Percentiles rank a stretch among this genome's conserved stretches.
Evolutionary conservation across 1,140 invertebrate species (phyloP).

Genomic region (Tetramorium simillimum): DNA sequence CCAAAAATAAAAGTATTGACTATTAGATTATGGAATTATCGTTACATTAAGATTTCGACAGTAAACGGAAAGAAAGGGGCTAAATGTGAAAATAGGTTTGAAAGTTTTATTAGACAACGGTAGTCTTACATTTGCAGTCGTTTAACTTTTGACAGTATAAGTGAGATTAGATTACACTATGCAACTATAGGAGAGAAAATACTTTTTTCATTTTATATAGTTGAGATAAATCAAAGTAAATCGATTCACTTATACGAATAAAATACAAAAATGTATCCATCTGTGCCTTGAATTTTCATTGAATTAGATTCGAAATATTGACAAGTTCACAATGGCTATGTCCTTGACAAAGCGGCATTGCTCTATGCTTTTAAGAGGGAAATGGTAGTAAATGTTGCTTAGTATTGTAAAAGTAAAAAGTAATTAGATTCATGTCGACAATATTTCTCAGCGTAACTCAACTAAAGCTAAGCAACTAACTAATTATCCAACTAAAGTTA

Average conservation of each 20-base stretch:
- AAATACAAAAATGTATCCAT: constrained; percentile 14
- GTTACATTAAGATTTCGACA: not conserved
- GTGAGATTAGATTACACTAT: constrained; percentile 5
- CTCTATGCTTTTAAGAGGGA: not conserved
- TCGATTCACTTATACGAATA: not conserved
- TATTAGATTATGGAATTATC: not conserved
- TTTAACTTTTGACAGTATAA: constrained; percentile 12
- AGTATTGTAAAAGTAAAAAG: not conserved
- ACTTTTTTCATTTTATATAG: constrained; percentile 16
- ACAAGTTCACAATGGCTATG: not conserved
- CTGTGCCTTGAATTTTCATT: constrained; percentile 41
- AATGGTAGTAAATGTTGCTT: not conserved
- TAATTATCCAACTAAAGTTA: not conserved
- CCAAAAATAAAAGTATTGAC: not conserved
- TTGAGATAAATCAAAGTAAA: constrained; percentile 10
- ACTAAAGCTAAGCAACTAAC: too few relatives aligned
- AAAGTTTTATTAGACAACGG: not conserved
- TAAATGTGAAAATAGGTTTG: constrained; percentile 18
- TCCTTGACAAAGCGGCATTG: not conserved
- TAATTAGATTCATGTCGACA: not conserved
- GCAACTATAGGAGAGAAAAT: not conserved
- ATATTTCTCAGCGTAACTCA: not conserved
- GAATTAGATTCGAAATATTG: not conserved
- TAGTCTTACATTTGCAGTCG: not conserved
- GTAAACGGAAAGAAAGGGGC: not conserved